Percentiles rank a stretch among this genome's conserved stretches.
These are phyloP conservation scores for Eudorcas thomsonii DNA, from an alignment of 2,113 vertebrate genomes.

Conservation along the genomic window DNA sequence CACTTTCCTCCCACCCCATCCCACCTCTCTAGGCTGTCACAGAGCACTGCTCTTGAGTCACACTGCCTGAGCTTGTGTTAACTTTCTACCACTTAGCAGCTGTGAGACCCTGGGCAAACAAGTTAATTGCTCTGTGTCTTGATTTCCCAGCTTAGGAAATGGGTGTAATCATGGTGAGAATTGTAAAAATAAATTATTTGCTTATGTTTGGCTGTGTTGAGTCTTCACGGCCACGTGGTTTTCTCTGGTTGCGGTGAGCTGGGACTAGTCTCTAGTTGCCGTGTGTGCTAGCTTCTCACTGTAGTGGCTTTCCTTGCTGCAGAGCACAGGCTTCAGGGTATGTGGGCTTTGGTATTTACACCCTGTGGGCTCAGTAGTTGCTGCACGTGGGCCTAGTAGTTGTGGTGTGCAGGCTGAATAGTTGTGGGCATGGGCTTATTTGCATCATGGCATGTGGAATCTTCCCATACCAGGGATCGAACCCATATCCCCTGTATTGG, in stretches of 20 bases:
- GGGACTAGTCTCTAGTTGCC: not conserved
- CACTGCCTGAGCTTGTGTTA: not conserved
- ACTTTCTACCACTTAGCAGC: not conserved
- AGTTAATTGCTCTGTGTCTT: not conserved
- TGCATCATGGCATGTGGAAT: not conserved
- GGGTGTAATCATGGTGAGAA: not conserved
- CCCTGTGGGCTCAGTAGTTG: not conserved
- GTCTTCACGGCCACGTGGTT: not conserved
- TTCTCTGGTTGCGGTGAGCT: not conserved
- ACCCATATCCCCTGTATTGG: not conserved
- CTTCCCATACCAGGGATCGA: not conserved
- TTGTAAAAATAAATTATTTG: not conserved
- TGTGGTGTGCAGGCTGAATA: not conserved
- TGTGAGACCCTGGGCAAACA: not conserved
- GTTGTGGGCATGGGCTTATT: not conserved
- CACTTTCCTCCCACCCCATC: not conserved
- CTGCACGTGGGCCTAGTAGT: not conserved
- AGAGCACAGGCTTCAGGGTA: not conserved
- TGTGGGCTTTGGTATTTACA: not conserved
- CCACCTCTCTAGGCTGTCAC: not conserved
- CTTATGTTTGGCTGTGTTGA: not conserved
- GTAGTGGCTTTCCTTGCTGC: not conserved
- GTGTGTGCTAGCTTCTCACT: not conserved
- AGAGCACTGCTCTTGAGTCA: not conserved
- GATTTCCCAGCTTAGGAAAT: not conserved